Evolutionary conservation across 2,888 invertebrate genomes (phyloP), one percentile per base, ranked within the genome.

Genomic region (Phalangium opilio): DNA sequence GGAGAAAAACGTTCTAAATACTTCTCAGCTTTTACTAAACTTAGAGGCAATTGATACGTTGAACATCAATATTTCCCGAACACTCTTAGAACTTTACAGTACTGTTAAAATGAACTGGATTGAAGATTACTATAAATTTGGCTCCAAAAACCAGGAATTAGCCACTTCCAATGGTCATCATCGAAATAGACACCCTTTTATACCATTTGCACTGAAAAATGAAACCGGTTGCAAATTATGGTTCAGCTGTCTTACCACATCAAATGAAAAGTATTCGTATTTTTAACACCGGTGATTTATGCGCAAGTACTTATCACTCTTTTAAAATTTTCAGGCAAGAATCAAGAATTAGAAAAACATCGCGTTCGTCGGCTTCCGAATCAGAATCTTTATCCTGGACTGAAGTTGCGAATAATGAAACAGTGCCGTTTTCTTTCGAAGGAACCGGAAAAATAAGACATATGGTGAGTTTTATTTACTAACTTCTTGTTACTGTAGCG

Each of bases 181-280:
- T 62, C 73, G 81, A 44, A 73, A 83, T 14, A 73, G 91, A 45
- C 78, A 81, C 19, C 91, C 95, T 3, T 96, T 96, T 68, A 80
- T 96, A 52, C 95, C 96, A 0, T 96, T 87, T 70, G 83, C 87
- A 10, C 70, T 98, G 50, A 79, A 80, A 61, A 98, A 98, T 68
- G 80, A 86, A 54, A 89, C 91, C 1, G 95, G 95, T 0, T 81
- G 82, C 46, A 73, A 75, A 14, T 70, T 96, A 17, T 79, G 79
- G 71, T 95, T 90, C 68, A 81, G 83, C 51, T 89, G 89, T 1
- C 74, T 83, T 43, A 77, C 83, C 41, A 64, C 65, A 3, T 63
- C 64, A 11, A 65, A 64, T n/a, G 62, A 64, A 12, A 62, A 58
- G 58, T 62, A 53, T n/a, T n/a, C n/a, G 53, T 40, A n/a, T n/a